Conservation (phyloP, 2,113 vertebrate genomes). For the Camelus bactrianus region DNA sequence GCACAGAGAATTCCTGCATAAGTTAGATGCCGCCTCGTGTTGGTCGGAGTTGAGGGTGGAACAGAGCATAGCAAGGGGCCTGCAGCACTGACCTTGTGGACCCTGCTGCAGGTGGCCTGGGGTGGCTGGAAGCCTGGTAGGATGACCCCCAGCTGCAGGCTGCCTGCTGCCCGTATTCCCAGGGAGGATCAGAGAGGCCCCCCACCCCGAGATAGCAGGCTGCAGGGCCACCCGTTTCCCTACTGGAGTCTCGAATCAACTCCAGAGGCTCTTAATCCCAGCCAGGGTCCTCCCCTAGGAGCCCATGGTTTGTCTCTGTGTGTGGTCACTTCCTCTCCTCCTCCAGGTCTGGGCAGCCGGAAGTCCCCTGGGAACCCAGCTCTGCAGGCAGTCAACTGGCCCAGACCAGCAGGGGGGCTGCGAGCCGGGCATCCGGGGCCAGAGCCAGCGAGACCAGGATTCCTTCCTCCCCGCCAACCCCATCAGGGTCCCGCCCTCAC, state of each 20-base stretch:
- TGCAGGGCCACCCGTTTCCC: neutral
- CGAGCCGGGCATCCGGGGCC: neutral
- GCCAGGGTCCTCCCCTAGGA: neutral
- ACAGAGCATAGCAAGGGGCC: neutral
- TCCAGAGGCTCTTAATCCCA: neutral
- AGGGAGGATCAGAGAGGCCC: neutral
- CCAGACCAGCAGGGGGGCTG: neutral
- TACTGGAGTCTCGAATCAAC: neutral
- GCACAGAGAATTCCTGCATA: neutral
- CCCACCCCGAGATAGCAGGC: neutral
- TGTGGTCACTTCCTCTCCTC: neutral
- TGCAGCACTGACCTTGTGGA: fast-evolving
- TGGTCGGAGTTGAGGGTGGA: neutral
- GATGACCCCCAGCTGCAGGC: too few species aligned
- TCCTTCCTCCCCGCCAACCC: neutral
- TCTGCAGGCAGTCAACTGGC: neutral
- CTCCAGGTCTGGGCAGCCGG: neutral
- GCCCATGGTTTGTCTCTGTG: neutral
- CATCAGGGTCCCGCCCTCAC: neutral
- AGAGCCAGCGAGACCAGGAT: neutral
- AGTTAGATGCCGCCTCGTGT: neutral
- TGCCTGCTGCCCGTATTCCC: neutral
- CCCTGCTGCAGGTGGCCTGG: neutral
- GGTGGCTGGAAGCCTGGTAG: neutral
- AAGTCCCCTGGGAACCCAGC: neutral